phyloP scores from a whole-genome alignment of 2,113 vertebrate genomes.

The Zosterops japonicus region DNA sequence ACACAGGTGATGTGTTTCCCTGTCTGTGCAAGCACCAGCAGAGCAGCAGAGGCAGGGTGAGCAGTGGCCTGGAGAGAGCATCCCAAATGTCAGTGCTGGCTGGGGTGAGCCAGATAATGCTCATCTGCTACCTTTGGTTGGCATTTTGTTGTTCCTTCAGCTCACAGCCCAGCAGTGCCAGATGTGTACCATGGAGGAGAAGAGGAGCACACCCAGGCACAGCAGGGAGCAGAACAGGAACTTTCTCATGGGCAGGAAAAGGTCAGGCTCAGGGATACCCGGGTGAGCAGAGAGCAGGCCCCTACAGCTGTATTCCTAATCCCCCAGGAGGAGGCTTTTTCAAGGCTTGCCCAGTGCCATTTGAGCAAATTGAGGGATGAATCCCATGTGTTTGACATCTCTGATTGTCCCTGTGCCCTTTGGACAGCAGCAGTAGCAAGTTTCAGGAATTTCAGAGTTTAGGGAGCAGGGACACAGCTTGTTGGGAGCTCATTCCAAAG shows the following conservation, averaged over 20 bases:
- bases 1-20: too few species aligned
- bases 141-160: not conserved
- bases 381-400: fast-evolving
- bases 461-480: not conserved
- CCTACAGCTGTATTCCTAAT: not conserved
- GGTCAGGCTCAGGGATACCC: not conserved
- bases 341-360: not conserved
- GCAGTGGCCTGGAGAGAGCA: not conserved
- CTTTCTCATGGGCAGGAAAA: not conserved
- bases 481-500: not conserved
- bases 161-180: not conserved
- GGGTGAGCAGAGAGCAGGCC: not conserved
- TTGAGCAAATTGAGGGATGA: not conserved
- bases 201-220: not conserved
- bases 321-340: not conserved
- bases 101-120: not conserved
- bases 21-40: not conserved
- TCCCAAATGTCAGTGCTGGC: not conserved
- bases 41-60: not conserved
- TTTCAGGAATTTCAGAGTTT: not conserved
- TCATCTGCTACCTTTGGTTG: not conserved
- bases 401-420: not conserved
- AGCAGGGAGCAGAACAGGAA: not conserved
- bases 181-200: fast-evolving
- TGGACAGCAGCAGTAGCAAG: fast-evolving